phyloP scores from a whole-genome alignment of 2,113 vertebrate genomes.

The Oostethus manadensis region DNA sequence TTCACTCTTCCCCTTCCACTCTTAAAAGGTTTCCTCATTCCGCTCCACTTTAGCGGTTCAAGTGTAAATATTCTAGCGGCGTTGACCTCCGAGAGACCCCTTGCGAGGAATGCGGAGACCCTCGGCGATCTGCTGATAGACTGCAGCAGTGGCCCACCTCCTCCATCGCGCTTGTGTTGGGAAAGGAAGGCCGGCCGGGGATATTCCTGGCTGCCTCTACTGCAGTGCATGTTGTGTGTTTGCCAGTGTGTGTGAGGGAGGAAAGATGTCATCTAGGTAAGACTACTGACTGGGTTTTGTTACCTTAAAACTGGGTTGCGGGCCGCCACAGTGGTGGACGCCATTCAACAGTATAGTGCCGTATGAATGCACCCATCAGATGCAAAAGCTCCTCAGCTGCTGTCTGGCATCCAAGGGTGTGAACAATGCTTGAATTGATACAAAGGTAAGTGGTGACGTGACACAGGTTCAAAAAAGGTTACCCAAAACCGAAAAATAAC shows the following conservation, averaged over 20 bases:
- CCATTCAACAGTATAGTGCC: too few species aligned
- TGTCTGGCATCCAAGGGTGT: too few species aligned
- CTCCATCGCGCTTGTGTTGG: slow-evolving; percentile 42
- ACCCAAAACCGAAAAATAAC: too few species aligned
- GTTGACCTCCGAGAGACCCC: slow-evolving; percentile 55
- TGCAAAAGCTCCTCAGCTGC: too few species aligned
- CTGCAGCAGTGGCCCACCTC: slow-evolving; percentile 55
- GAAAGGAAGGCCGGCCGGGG: slow-evolving; percentile 43
- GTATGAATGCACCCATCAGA: too few species aligned
- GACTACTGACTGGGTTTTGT: not conserved
- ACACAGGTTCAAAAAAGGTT: too few species aligned
- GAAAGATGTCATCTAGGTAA: not conserved
- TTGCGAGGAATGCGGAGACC: slow-evolving; percentile 58
- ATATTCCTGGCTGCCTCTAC: slow-evolving; percentile 27
- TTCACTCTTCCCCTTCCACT: slow-evolving; percentile 54
- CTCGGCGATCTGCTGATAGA: slow-evolving; percentile 57
- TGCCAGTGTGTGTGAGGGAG: slow-evolving; percentile 15
- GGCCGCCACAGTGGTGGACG: not conserved
- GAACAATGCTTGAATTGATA: too few species aligned
- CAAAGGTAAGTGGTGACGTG: too few species aligned
- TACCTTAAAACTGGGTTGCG: not conserved
- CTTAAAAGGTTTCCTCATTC: slow-evolving; percentile 64
- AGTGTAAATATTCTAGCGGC: slow-evolving; percentile 65
- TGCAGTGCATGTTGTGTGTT: slow-evolving; percentile 12
- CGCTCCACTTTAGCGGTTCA: slow-evolving; percentile 60